These are phyloP conservation scores for Pagetopsis macropterus DNA, from an alignment of 2,797 vertebrate genomes.

Conservation along the genomic window DNA sequence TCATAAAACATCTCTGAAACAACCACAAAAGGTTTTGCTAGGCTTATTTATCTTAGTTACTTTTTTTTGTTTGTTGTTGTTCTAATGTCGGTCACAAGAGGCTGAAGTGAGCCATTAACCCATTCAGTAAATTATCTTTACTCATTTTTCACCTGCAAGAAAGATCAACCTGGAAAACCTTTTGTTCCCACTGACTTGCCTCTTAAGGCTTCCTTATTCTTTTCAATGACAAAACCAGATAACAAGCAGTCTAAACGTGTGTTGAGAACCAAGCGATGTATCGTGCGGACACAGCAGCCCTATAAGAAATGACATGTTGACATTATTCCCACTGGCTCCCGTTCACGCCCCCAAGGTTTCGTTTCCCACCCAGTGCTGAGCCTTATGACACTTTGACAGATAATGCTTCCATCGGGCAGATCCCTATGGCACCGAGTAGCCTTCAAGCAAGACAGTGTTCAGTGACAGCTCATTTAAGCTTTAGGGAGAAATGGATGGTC, in stretches of 20 bases:
- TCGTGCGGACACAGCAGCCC: background rate
- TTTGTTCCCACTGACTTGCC: too few relatives aligned
- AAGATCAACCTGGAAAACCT: too few relatives aligned
- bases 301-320: background rate
- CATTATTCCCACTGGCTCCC: background rate
- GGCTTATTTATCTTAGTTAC: too few relatives aligned
- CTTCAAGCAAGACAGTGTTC: background rate
- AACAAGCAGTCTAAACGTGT: background rate
- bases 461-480: slow-evolving; percentile 9
- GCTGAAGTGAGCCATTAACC: too few relatives aligned
- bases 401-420: background rate
- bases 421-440: slow-evolving; percentile 1
- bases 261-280: background rate
- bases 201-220: too few relatives aligned
- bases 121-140: too few relatives aligned
- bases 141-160: too few relatives aligned
- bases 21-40: too few relatives aligned
- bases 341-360: slow-evolving; percentile 8
- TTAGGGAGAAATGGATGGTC: background rate
- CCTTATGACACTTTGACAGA: slow-evolving; percentile 28
- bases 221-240: too few relatives aligned
- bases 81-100: too few relatives aligned
- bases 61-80: too few relatives aligned
- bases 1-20: too few relatives aligned
- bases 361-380: slow-evolving; percentile 4